Base-by-base conservation (phyloP, 2,797 vertebrate species). In the Odontamblyopus lacepedii region DNA sequence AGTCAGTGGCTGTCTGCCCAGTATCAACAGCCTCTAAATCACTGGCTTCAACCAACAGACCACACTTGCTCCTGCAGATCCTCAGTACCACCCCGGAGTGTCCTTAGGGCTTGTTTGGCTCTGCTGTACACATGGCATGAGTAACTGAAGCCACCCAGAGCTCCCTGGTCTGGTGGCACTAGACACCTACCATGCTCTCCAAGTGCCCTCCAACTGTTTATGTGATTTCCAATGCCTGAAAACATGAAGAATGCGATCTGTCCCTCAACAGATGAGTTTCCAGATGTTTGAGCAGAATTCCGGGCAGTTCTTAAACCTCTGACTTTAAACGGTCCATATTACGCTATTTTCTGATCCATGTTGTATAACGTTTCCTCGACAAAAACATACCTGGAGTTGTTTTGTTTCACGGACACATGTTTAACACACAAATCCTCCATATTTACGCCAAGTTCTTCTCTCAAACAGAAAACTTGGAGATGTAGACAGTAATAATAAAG, bases 21-120 rank as follows among this genome's bases (percentile, higher is more conserved):
- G 88, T 82, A 93, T 93, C 92, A 93, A 94, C 93, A 94, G 93
- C 91, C 92, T 85, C 88, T 93, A 94, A 94, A 94, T 94, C 93
- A 93, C 79, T 78, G 88, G 80, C 87, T 89, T 87, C 84, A 92
- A 87, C 90, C 86, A 89, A 80, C 72, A 82, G 91, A 93, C 92
- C 92, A 93, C 92, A 93, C 92, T 79, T 88, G 85, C 81, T 87
- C 80, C 86, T 88, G 88, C 72, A 74, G 86, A 83, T 82, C 79
- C 68, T 71, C 84, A 76, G 79, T 91, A 92, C 93, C 91, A 92
- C 92, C 91, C 91, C 73, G 73, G 85, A 92, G 89, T 89, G 90
- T 94, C 92, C 87, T 87, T 88, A 86, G 88, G 89, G 87, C 85
- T 85, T 90, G 90, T 90, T 92, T 89, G 85, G 83, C 89, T 91